Evolutionary conservation across 2,888 invertebrate species (phyloP).

Genomic region (Furcula furcula): DNA sequence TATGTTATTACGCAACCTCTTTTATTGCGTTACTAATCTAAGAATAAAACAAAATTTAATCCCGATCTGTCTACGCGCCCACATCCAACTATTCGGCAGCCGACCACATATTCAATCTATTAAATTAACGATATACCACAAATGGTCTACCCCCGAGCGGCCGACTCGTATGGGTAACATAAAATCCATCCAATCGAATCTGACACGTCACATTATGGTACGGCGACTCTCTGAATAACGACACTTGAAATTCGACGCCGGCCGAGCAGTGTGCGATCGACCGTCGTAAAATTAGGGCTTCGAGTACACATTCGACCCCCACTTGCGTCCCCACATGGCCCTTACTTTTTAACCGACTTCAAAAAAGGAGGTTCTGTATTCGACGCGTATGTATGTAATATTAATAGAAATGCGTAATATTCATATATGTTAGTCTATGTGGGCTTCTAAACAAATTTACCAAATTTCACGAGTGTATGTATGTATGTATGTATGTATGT

Average conservation of each 20-base stretch:
- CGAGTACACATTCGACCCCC: constrained; percentile 33
- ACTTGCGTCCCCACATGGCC: background rate
- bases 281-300: constrained; percentile 72
- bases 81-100: constrained; percentile 32
- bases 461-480: too few species aligned
- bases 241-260: constrained; percentile 73
- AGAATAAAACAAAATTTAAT: constrained; percentile 6
- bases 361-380: too few species aligned
- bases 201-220: constrained; percentile 68
- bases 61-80: constrained; percentile 9
- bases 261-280: constrained; percentile 60
- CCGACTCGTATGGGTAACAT: constrained; percentile 59
- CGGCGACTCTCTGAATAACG: constrained; percentile 63
- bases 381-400: too few species aligned
- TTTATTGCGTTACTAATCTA: background rate
- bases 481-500: background rate
- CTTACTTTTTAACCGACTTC: too few species aligned
- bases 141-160: constrained; percentile 49
- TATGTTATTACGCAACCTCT: too few species aligned
- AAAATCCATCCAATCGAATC: constrained; percentile 73
- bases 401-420: too few species aligned
- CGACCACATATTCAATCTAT: constrained; percentile 58
- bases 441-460: too few species aligned
- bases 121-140: constrained; percentile 66
- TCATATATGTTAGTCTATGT: too few species aligned